Base-by-base conservation (phyloP, 1,140 invertebrate species). In the Aphelinus certus region DNA sequence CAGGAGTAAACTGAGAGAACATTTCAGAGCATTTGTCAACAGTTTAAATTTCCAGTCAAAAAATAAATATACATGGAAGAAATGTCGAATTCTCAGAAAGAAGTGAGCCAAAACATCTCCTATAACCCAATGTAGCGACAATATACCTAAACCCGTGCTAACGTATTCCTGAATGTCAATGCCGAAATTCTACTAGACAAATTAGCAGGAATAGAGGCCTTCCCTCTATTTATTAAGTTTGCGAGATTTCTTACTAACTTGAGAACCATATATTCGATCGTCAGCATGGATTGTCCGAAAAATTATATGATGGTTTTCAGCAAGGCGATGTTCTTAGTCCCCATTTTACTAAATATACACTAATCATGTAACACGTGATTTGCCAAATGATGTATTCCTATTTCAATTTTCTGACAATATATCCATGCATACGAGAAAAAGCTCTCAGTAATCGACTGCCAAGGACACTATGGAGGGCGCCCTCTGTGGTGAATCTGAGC, bases 81-180 rank as follows among this genome's bases (percentile, higher is more conserved):
- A 26, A 26, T 26, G 26, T 26, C 26, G 26, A 26, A 26, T 26
- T 26, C 26, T 26, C 26, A 26, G 26, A 26, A 26, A 26, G 26
- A 26, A 26, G 26, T 26, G 26, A 26, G 26, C 26, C 26, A 26
- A 53, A 26, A 26, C 26, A 26, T 26, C 26, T 26, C 26, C 26
- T 26, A 26, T 26, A 26, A 26, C 26, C 26, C 26, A 26, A 26
- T 26, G 26, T 26, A 26, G 26, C 26, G 26, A 53, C 51, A 26
- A 26, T 26, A 26, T 26, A 26, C 26, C 26, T 26, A 26, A 26
- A 26, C 26, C 26, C 26, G 26, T 26, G 26, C 26, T 26, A 26
- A 53, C 7, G 66, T 53, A 6, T 68, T 68, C 57, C 51, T 56
- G 43, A 68, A 68, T 57, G 66, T 68, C 6, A 47, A 57, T 57